Percentiles rank a stretch among this genome's conserved stretches.
Evolutionary conservation across 1,140 invertebrate genomes (phyloP).

Genomic region (Anagrus nilaparvatae): DNA sequence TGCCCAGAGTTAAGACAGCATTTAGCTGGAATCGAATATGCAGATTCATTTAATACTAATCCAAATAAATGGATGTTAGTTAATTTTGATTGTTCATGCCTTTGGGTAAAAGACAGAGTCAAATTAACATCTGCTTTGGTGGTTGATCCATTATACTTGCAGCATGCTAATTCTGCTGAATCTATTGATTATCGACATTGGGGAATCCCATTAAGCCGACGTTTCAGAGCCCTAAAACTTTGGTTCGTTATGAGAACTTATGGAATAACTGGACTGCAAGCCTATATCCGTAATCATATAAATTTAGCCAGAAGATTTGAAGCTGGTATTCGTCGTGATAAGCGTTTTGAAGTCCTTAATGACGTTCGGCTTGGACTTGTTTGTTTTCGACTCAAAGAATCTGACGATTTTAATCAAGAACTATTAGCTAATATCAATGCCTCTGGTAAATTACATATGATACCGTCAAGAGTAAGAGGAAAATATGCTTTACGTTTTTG

Average conservation of each 20-base stretch:
- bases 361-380: slow-evolving; percentile 66
- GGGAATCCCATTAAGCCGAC: slow-evolving; percentile 77
- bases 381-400: slow-evolving; percentile 57
- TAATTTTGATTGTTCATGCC: slow-evolving; percentile 81
- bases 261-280: slow-evolving; percentile 69
- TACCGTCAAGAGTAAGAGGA: slow-evolving; percentile 68
- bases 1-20: slow-evolving; percentile 70
- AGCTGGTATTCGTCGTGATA: slow-evolving; percentile 59
- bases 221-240: slow-evolving; percentile 78
- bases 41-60: slow-evolving; percentile 86
- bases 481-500: slow-evolving; percentile 77
- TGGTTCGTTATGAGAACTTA: slow-evolving; percentile 83
- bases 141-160: slow-evolving; percentile 87
- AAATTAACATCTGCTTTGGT: slow-evolving; percentile 86
- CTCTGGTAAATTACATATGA: slow-evolving; percentile 83
- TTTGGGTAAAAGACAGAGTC: slow-evolving; percentile 84
- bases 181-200: slow-evolving; percentile 83
- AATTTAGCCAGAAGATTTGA: slow-evolving; percentile 80
- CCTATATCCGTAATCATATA: slow-evolving; percentile 80
- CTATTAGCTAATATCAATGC: slow-evolving; percentile 78
- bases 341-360: slow-evolving; percentile 74
- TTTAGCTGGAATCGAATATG: slow-evolving; percentile 70
- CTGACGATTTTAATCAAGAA: slow-evolving; percentile 68
- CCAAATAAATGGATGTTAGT: slow-evolving; percentile 88
- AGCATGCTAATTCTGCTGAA: slow-evolving; percentile 65